Base-by-base conservation (phyloP, 2,113 vertebrate species). In the Leucosticte australis region DNA sequence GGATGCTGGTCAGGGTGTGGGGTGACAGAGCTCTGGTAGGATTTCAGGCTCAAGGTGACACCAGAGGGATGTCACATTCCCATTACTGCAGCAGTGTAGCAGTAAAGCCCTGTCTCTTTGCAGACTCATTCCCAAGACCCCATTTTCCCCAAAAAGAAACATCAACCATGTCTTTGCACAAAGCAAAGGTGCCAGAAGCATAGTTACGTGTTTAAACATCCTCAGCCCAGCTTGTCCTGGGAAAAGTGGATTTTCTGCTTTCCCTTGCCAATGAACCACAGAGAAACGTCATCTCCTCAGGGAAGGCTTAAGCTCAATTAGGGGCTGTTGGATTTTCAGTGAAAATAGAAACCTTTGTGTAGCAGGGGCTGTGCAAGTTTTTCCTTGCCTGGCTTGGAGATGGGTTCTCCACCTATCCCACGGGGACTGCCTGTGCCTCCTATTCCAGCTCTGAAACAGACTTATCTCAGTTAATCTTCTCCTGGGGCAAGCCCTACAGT, bases 61-160 rank as follows among this genome's bases (percentile, higher is more conserved):
- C 68, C 46, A 60, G 39, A 39, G 30, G 30, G 60, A 39, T 35
- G 35, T 13, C 26, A n/a, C 4, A 0, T 47, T 76, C 33, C 63
- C 0, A 0, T 37, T 56, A 33, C 37, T 3, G 1, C 39, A 77
- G 59, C 67, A 4, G 6, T 9, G 23, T 12, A 22, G 44, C 23
- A 60, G 15, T 0, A 0, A 69, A 87, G 35, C 7, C 16, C 33
- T 30, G 28, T 69, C 39, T 57, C 65, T 86, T 41, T 37, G 30
- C 22, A 24, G 39, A 50, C 7, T 35, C 69, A 11, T 73, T 83
- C 70, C 46, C 20, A 42, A 79, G 52, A 42, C 9, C 15, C 13
- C 5, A 4, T 33, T 67, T 53, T 12, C 22, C 52, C 24, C 15
- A 5, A 2, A 71, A 42, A 73, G 44, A 67, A 71, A 31, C 20